Percentiles rank a stretch among this genome's conserved stretches.
These are phyloP conservation scores for Cardiocondyla obscurior DNA, from an alignment of 1,140 invertebrate species.

Conservation along the genomic window DNA sequence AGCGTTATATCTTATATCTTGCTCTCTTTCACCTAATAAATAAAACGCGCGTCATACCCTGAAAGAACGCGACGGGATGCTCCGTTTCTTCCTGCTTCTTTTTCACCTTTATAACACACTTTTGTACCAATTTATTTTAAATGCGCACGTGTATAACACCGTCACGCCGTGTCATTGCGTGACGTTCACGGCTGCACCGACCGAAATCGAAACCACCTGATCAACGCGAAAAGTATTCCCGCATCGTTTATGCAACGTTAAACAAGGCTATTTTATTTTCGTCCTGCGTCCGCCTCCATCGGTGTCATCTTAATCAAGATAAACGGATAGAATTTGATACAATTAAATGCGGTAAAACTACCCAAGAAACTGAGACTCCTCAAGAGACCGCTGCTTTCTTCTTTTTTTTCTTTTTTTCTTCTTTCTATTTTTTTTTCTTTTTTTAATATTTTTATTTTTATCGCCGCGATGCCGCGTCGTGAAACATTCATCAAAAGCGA, in stretches of 20 bases:
- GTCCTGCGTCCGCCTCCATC: background rate
- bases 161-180: background rate
- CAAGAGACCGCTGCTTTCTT: background rate
- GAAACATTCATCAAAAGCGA: background rate
- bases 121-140: constrained; percentile 61
- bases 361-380: background rate
- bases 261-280: background rate
- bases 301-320: background rate
- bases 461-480: background rate
- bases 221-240: background rate
- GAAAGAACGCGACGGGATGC: constrained; percentile 65
- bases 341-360: background rate
- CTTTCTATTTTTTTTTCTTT: background rate
- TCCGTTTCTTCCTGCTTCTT: constrained; percentile 22
- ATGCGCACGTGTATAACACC: constrained; percentile 24
- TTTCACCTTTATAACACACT: background rate
- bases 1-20: constrained; percentile 42
- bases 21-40: constrained; percentile 46
- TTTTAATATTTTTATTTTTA: background rate
- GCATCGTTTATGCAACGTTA: background rate
- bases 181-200: background rate
- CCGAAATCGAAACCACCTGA: constrained; percentile 12
- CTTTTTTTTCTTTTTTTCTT: background rate
- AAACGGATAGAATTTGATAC: background rate
- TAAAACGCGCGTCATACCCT: constrained; percentile 64